phyloP scores from a whole-genome alignment of 2,113 vertebrate species.

The Zootoca vivipara region DNA sequence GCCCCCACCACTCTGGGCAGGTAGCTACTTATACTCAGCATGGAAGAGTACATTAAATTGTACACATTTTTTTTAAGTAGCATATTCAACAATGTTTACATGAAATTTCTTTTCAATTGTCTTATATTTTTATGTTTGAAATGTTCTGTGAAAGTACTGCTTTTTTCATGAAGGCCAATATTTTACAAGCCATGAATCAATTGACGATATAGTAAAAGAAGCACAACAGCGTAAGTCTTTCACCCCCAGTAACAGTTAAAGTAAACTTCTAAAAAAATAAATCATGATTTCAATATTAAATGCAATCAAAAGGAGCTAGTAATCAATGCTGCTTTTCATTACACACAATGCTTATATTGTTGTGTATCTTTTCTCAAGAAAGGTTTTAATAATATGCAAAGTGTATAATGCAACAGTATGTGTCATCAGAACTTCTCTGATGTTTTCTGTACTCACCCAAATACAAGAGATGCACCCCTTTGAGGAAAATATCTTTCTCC shows the following conservation, averaged over 20 bases:
- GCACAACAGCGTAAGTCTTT: slow-evolving; percentile 73
- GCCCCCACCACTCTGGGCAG: too few relatives aligned
- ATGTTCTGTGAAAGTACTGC: slow-evolving; percentile 87
- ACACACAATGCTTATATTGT: slow-evolving; percentile 84
- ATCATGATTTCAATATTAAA: slow-evolving; percentile 69
- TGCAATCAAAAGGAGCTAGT: slow-evolving; percentile 77
- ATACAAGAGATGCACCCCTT: not conserved
- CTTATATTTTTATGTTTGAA: slow-evolving; percentile 62
- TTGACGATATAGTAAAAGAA: slow-evolving; percentile 75
- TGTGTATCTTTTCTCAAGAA: slow-evolving; percentile 73
- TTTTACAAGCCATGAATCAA: slow-evolving; percentile 72
- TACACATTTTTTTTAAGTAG: slow-evolving; percentile 64
- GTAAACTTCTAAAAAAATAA: slow-evolving; percentile 53
- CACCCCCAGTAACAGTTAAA: slow-evolving; percentile 77
- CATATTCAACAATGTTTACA: slow-evolving; percentile 69
- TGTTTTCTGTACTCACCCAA: slow-evolving; percentile 20
- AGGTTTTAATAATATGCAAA: slow-evolving; percentile 69
- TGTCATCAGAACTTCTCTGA: slow-evolving; percentile 23
- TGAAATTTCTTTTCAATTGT: slow-evolving; percentile 61
- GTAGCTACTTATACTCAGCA: slow-evolving; percentile 70
- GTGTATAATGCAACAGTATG: slow-evolving; percentile 62
- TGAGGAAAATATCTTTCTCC: not conserved
- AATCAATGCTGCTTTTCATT: slow-evolving; percentile 65
- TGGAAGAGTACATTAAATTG: slow-evolving; percentile 75
- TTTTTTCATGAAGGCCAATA: slow-evolving; percentile 64